Evolutionary conservation across 2,113 vertebrate species (phyloP), one percentile per base, ranked within the genome.

Genomic region (Pelecanoides urinatrix): DNA sequence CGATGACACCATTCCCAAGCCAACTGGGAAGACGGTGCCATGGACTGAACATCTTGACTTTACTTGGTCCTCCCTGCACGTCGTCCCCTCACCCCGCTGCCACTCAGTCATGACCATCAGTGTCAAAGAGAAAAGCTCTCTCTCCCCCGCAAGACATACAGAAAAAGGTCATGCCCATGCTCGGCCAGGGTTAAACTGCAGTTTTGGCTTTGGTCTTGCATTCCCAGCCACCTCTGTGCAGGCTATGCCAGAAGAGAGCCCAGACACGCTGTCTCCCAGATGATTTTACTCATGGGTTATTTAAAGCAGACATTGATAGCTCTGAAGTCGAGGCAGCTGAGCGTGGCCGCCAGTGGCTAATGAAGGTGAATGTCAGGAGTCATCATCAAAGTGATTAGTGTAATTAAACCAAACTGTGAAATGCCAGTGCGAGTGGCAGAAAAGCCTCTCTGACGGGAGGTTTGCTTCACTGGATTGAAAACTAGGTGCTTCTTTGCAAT

Each of bases 211-310:
- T 9, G 4, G 36, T 3, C 9, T 49, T 78, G 52, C 78, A 94
- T 94, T 95, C 90, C 81, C 50, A 88, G 72, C 78, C 86, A 97
- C 82, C 95, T 93, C 91, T 7, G 0, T 16, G 9, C 58, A 65
- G 53, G 36, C 66, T 45, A 8, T 50, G 16, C 85, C 55, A 79
- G 50, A 68, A 47, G 8, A 92, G 47, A 95, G 18, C 81, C 82
- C 92, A 96, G 96, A 95, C 96, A 95, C 38, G 10, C 83, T 85
- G 93, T 88, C 97, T 96, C 94, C 79, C 76, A 72, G 61, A 25
- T 75, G 82, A 84, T 88, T 96, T 96, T 95, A 92, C 88, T 95
- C 92, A 87, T n/a, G 79, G 80, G 82, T 94, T 91, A 96, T 96
- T 97, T 96, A 96, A 77, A 96, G 73, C 85, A 95, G 96, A 88